These are phyloP conservation scores for Brachionus paranguensis DNA, from an alignment of 1,140 invertebrate genomes.

Conservation along the genomic window DNA sequence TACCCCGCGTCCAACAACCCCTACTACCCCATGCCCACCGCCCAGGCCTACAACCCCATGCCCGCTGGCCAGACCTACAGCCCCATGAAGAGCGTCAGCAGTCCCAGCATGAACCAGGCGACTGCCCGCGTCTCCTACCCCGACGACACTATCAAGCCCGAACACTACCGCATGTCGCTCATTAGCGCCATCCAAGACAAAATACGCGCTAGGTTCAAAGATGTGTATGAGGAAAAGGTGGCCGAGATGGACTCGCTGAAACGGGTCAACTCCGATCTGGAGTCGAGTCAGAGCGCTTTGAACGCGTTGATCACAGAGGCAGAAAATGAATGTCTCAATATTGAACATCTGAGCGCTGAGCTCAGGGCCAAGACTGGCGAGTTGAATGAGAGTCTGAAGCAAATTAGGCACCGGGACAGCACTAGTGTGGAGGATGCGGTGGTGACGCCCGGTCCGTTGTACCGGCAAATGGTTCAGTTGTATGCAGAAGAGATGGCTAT, in stretches of 20 bases:
- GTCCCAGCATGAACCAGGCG: slow-evolving; percentile 40
- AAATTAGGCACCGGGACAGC: slow-evolving; percentile 47
- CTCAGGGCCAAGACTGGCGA: background rate
- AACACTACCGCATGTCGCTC: slow-evolving; percentile 64
- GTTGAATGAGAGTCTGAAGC: background rate
- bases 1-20: slow-evolving; percentile 42
- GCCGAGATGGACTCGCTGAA: slow-evolving; percentile 83
- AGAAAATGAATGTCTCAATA: slow-evolving; percentile 69
- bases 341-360: slow-evolving; percentile 16
- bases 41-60: background rate
- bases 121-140: slow-evolving; percentile 6
- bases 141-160: slow-evolving; percentile 31
- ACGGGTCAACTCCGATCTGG: slow-evolving; percentile 78
- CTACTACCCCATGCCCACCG: slow-evolving; percentile 40
- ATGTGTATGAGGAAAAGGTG: slow-evolving; percentile 74
- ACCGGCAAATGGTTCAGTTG: slow-evolving; percentile 88
- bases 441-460: slow-evolving; percentile 86
- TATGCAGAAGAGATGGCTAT: slow-evolving; percentile 95
- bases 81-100: background rate
- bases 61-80: background rate
- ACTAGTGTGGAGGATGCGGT: slow-evolving; percentile 92
- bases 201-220: slow-evolving; percentile 73
- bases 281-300: slow-evolving; percentile 74
- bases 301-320: slow-evolving; percentile 73
- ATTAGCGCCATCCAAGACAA: slow-evolving; percentile 91